Evolutionary conservation across 2,113 vertebrate genomes (phyloP).

Genomic region (Peromyscus californicus): DNA sequence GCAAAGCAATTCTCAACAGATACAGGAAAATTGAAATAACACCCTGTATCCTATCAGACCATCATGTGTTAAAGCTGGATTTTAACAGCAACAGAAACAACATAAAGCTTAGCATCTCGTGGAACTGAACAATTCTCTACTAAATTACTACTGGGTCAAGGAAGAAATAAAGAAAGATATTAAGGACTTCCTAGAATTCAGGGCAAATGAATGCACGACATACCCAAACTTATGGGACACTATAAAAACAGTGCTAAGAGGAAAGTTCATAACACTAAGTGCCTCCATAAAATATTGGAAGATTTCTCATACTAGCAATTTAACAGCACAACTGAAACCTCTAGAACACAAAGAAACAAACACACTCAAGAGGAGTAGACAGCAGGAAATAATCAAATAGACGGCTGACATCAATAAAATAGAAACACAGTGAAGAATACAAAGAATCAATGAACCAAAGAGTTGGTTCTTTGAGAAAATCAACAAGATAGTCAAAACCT

Average conservation of each 20-base stretch:
- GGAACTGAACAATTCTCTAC: neutral
- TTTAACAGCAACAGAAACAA: neutral
- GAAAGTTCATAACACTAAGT: neutral
- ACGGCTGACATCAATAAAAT: neutral
- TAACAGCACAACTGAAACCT: neutral
- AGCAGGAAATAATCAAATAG: neutral
- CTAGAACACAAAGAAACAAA: neutral
- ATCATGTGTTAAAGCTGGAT: too few relatives aligned
- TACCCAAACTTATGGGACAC: too few relatives aligned
- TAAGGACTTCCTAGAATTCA: too few relatives aligned
- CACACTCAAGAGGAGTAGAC: neutral
- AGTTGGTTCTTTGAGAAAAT: neutral
- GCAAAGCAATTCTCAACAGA: too few relatives aligned
- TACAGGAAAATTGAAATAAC: too few relatives aligned
- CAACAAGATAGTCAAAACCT: neutral
- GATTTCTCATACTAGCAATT: neutral
- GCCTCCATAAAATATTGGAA: neutral
- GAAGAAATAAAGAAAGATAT: neutral
- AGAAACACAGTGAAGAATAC: neutral
- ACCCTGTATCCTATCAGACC: too few relatives aligned
- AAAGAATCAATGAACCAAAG: neutral
- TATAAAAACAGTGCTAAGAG: too few relatives aligned
- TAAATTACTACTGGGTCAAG: neutral
- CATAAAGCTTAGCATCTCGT: neutral
- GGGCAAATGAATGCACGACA: too few relatives aligned